Evolutionary conservation across 2,888 invertebrate genomes (phyloP).

Genomic region (Cacoxenus indagator): DNA sequence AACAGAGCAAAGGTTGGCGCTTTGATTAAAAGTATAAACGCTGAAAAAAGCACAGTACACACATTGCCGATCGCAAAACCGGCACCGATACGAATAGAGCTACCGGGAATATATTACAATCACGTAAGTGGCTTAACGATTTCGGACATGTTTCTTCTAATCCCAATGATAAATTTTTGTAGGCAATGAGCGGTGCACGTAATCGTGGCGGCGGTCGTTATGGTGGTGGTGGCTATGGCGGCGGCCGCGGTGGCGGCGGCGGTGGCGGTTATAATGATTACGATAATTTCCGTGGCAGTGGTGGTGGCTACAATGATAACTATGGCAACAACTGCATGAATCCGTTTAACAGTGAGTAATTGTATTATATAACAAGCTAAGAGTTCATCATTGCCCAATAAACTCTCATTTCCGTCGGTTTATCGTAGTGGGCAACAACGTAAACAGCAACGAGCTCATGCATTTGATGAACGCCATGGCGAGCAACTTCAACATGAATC

Average conservation of each 20-base stretch:
- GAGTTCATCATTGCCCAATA: not conserved
- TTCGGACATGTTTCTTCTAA: not conserved
- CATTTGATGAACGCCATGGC: slow-evolving; percentile 66
- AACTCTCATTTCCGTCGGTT: not conserved
- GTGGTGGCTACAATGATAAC: slow-evolving; percentile 47
- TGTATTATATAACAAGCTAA: slow-evolving; percentile 1
- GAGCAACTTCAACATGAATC: slow-evolving; percentile 66
- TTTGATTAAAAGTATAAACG: too few relatives aligned
- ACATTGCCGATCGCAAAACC: slow-evolving; percentile 29
- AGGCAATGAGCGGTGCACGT: slow-evolving; percentile 63
- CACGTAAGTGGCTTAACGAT: slow-evolving; percentile 54
- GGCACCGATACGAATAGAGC: slow-evolving; percentile 16
- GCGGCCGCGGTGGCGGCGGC: slow-evolving; percentile 35
- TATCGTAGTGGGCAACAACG: slow-evolving; percentile 50
- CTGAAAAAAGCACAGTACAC: too few relatives aligned
- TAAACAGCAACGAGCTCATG: slow-evolving; percentile 60
- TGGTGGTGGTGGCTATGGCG: slow-evolving; percentile 31
- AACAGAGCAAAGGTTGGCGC: too few relatives aligned
- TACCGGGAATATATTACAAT: slow-evolving; percentile 39
- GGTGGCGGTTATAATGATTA: slow-evolving; percentile 49
- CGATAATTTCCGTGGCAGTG: slow-evolving; percentile 43
- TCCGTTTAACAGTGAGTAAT: slow-evolving; percentile 57
- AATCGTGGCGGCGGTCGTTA: slow-evolving; percentile 48
- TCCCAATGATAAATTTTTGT: not conserved
- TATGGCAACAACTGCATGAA: slow-evolving; percentile 47